A percentile compares a stretch with the other conserved stretches of the same genome.
Conservation (phyloP, 2,888 invertebrate genomes). For the Sphaeridia pumilis region DNA sequence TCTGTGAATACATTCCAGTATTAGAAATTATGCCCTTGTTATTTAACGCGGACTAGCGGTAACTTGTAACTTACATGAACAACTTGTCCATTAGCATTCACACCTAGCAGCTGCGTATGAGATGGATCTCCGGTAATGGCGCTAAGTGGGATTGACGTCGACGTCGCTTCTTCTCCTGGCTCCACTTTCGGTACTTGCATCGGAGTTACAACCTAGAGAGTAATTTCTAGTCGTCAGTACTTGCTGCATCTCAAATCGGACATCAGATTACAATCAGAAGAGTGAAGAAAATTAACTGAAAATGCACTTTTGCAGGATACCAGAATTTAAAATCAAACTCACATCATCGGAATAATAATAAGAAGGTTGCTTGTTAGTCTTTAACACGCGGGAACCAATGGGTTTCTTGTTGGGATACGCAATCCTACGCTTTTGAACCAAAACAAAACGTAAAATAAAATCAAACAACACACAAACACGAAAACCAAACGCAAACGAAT, state of each 20-base stretch:
- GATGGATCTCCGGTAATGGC: slow-evolving; percentile 33
- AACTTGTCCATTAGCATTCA: slow-evolving; percentile 35
- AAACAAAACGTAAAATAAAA: no score
- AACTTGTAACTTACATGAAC: slow-evolving; percentile 27
- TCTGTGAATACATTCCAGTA: slow-evolving; percentile 25
- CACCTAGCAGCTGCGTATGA: slow-evolving; percentile 32
- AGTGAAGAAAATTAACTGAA: not conserved
- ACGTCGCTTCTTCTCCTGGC: slow-evolving; percentile 37
- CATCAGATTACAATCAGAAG: no score
- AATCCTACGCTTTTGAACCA: no score
- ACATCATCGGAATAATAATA: slow-evolving; percentile 1
- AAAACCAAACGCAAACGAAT: no score
- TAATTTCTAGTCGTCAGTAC: no score
- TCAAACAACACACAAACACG: no score
- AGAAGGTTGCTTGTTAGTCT: not conserved
- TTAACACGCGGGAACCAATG: no score
- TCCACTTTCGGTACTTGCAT: slow-evolving; percentile 71
- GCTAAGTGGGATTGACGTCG: slow-evolving; percentile 18
- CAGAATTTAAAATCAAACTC: not conserved
- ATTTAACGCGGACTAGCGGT: no score
- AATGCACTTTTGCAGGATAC: no score
- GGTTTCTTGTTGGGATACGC: no score
- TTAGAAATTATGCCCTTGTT: no score
- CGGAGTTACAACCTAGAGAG: slow-evolving; percentile 53
- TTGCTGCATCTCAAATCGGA: no score